Evolutionary conservation across 2,797 vertebrate species (phyloP).

Genomic region (Adelosebastes latens): DNA sequence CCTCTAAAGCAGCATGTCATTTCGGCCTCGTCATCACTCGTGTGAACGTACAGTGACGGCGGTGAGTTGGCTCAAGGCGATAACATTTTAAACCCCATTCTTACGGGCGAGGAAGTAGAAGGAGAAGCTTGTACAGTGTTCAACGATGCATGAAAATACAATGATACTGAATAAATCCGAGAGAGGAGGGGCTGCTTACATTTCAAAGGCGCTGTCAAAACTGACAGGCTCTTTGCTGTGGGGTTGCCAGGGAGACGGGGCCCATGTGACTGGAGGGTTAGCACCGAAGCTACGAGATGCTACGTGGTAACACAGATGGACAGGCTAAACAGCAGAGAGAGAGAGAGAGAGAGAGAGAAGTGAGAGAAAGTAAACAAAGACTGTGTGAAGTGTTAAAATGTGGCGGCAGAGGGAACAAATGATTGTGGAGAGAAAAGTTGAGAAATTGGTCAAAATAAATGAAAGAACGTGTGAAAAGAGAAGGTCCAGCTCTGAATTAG

Average conservation of each 20-base stretch:
- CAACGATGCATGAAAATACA: conserved; percentile 52
- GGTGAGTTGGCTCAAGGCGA: not conserved
- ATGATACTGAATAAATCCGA: conserved; percentile 46
- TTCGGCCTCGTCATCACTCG: not conserved
- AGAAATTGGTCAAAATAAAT: conserved; percentile 25
- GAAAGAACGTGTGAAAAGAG: conserved; percentile 50
- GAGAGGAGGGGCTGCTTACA: conserved; percentile 29
- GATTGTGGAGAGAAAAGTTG: conserved; percentile 1
- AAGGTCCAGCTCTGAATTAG: conserved; percentile 47
- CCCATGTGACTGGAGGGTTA: conserved; percentile 21
- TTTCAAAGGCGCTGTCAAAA: conserved; percentile 70
- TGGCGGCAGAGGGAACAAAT: not conserved
- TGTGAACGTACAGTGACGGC: not conserved
- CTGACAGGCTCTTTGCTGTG: conserved; percentile 50
- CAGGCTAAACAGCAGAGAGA: not conserved
- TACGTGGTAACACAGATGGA: conserved; percentile 38
- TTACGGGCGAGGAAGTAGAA: not conserved
- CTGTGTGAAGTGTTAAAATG: conserved; percentile 3
- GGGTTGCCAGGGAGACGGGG: conserved; percentile 57
- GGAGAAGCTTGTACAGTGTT: conserved; percentile 25
- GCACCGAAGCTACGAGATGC: conserved; percentile 39
- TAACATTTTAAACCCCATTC: conserved; percentile 16
- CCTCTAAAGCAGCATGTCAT: not conserved
- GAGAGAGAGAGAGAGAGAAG: not conserved
- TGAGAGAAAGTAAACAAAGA: conserved; percentile 30